phyloP scores from a whole-genome alignment of 1,140 invertebrate genomes.

The Trichonephila clavata region DNA sequence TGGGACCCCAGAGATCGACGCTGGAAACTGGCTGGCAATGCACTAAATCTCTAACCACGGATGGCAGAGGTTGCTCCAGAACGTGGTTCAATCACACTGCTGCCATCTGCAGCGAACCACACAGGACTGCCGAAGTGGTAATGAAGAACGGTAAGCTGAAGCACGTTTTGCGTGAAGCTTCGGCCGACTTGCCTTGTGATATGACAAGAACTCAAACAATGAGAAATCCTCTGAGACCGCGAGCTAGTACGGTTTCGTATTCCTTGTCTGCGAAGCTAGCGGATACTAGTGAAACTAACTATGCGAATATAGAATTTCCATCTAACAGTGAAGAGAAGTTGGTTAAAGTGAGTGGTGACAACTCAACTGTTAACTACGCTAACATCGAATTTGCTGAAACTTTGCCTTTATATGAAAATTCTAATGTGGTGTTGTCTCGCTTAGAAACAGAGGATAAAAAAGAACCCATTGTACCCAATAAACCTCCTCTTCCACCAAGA shows the following conservation, averaged over 20 bases:
- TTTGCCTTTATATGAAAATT: conserved; percentile 67
- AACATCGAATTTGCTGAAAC: conserved; percentile 69
- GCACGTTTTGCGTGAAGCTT: conserved; percentile 44
- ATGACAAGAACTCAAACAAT: background rate
- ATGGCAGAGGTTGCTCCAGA: background rate
- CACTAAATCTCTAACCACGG: background rate
- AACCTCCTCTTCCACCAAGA: conserved; percentile 67
- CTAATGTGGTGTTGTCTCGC: conserved; percentile 64
- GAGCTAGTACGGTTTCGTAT: conserved; percentile 63
- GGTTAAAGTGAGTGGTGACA: conserved; percentile 19
- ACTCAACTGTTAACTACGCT: conserved; percentile 36
- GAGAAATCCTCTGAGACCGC: background rate
- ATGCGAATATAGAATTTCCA: conserved; percentile 68
- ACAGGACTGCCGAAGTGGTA: conserved; percentile 54
- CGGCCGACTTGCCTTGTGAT: background rate
- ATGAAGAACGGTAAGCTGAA: conserved; percentile 65
- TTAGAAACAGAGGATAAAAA: conserved; percentile 48
- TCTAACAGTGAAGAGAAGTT: background rate
- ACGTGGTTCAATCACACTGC: background rate
- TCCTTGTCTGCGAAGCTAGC: background rate
- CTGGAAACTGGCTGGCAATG: conserved; percentile 58
- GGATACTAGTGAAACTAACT: background rate
- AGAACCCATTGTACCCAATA: background rate
- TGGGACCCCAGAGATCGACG: conserved; percentile 38
- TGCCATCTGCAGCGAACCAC: conserved; percentile 61